Conservation (phyloP, 2,113 vertebrate genomes). For the Urocitellus parryii region DNA sequence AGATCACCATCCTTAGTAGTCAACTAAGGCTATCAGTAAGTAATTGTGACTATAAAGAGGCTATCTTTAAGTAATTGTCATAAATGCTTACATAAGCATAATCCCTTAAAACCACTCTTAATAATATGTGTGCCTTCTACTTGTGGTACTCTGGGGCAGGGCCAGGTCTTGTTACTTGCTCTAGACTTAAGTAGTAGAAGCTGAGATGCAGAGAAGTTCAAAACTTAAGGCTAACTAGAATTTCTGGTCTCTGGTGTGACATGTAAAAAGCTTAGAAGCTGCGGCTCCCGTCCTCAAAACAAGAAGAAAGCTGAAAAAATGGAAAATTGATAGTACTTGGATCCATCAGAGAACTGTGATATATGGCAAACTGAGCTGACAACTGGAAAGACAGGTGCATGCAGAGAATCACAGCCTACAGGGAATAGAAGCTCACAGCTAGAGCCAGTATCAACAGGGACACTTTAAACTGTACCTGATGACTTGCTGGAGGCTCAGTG, state of each 20-base stretch:
- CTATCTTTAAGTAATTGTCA: background rate
- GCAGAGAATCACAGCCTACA: background rate
- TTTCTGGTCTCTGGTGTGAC: background rate
- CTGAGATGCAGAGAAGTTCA: background rate
- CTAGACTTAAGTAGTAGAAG: background rate
- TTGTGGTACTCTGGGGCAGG: background rate
- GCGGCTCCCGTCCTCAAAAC: background rate
- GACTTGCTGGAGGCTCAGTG: background rate
- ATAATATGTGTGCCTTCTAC: background rate
- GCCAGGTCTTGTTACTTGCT: background rate
- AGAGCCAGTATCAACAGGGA: background rate
- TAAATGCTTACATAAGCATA: background rate
- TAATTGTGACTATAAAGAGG: background rate
- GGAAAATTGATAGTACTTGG: background rate
- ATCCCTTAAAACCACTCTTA: background rate
- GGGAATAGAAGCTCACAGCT: no score
- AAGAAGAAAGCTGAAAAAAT: background rate
- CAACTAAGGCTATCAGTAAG: background rate
- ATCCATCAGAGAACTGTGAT: background rate
- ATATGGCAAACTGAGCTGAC: background rate
- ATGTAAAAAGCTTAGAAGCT: background rate
- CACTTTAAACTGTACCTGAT: background rate
- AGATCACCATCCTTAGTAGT: background rate
- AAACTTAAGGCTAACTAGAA: background rate
- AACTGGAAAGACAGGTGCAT: background rate